Base-by-base conservation (phyloP, 1,140 invertebrate species). In the Periplaneta americana region DNA sequence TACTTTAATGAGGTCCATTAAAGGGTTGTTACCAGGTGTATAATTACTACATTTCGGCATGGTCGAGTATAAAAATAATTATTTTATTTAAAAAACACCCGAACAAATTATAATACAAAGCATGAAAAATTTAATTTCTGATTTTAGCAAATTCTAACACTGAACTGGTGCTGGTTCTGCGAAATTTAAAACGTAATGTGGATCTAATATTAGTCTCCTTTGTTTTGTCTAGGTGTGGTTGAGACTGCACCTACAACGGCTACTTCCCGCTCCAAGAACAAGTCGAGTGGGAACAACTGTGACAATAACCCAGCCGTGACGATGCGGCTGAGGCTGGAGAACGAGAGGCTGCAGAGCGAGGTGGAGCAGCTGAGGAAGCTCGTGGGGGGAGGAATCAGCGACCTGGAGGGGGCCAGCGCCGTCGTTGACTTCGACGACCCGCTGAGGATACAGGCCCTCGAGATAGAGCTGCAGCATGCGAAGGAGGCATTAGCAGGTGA, bases 331-430 rank as follows among this genome's bases (percentile, higher is more conserved):
- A 90, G 92, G 74, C 85, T 91, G 80, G 92, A 94, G 84, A 94
- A 95, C 84, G 92, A 93, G 83, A 89, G 90, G 79, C 87, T 95
- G n/a, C 92, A 91, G 78, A 90, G 91, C 34, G 93, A 95, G 85
- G 88, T 94, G 2, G 88, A 91, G 2, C 87, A 88, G 81, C 78
- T 88, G 15, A 83, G 85, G 22, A 85, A 86, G 82, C 76, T 85
- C 34, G 84, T 86, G 17, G 83, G 91, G 1, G 91, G 90, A 1
- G 90, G 91, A 74, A 90, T 90, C 15, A 91, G 80, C 74, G 57
- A n/a, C 35, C 76, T 92, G 34, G 90, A 92, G 75, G 88, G 90
- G 81, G 88, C 90, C 18, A 89, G 90, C 82, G 89, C 39, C 18
- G 36, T 35, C 11, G 28, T 35, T 22, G 84, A 82, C 10, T 82